Conservation (phyloP, 2,113 vertebrate genomes). For the Rhineura floridana region DNA sequence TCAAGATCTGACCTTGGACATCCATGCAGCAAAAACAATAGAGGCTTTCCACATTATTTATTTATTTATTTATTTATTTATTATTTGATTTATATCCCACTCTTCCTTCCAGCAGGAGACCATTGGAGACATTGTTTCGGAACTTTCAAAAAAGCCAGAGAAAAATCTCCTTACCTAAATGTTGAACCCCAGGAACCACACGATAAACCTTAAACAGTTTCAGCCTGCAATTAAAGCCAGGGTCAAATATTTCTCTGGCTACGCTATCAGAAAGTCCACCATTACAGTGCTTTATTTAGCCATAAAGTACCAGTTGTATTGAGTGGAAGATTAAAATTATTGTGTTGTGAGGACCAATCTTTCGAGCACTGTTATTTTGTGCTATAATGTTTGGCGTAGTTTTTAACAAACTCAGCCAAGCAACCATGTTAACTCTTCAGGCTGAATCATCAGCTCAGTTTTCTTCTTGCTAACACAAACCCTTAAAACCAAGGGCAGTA, state of each 20-base stretch:
- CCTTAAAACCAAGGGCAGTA: background rate
- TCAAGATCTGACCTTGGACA: background rate
- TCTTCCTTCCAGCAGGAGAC: no score
- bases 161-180: slow-evolving; percentile 7
- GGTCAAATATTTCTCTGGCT: slow-evolving; percentile 13
- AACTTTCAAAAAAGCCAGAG: background rate
- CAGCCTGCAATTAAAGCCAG: slow-evolving; percentile 35
- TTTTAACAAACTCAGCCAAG: background rate
- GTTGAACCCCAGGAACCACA: background rate
- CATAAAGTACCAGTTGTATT: slow-evolving; percentile 35
- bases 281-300: slow-evolving; percentile 34
- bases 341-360: slow-evolving; percentile 15
- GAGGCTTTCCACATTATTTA: background rate
- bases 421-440: slow-evolving; percentile 5
- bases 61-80: no score
- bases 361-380: slow-evolving; percentile 28
- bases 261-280: slow-evolving; percentile 30
- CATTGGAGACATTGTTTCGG: no score
- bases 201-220: slow-evolving; percentile 9
- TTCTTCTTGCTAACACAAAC: background rate
- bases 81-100: no score
- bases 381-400: background rate
- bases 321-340: slow-evolving; percentile 36
- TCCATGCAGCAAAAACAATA: no score
- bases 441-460: background rate